A percentile compares a stretch with the other conserved stretches of the same genome.
phyloP scores from a whole-genome alignment of 2,113 vertebrate species.

The Gymnocephalus cernua region DNA sequence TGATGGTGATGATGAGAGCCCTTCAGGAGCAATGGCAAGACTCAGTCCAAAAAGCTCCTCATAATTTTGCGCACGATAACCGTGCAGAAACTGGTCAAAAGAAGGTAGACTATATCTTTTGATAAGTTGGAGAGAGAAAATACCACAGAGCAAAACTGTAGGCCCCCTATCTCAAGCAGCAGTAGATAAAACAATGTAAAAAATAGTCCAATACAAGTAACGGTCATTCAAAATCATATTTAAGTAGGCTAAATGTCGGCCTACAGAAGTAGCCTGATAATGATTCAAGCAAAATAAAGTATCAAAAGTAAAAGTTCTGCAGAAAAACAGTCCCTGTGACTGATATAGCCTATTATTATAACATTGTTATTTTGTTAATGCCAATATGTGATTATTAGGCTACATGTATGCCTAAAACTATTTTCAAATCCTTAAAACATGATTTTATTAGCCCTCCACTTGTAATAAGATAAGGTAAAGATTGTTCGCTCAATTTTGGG shows the following conservation, averaged over 20 bases:
- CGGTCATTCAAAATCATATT: neutral
- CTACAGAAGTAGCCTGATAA: neutral
- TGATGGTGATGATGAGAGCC: conserved; percentile 82
- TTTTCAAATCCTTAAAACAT: neutral
- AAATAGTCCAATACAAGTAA: neutral
- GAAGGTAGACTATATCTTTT: neutral
- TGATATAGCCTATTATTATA: neutral
- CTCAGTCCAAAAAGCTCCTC: conserved; percentile 78
- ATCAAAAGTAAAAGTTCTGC: neutral
- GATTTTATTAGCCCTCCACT: neutral
- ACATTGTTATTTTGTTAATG: neutral
- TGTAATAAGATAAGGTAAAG: neutral
- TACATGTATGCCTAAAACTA: no score
- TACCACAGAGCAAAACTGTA: neutral
- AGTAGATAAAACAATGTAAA: neutral
- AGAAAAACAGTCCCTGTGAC: neutral
- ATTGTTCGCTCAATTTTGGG: neutral
- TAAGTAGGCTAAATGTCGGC: neutral
- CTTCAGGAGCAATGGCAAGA: conserved; percentile 84
- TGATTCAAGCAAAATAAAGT: neutral
- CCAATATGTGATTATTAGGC: no score
- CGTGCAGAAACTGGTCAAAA: conserved; percentile 3
- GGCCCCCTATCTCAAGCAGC: neutral
- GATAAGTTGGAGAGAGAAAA: neutral
- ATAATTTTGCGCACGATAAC: conserved; percentile 38